Percentiles rank a stretch among this genome's conserved stretches.
Evolutionary conservation across 2,113 vertebrate species (phyloP).

Genomic region (Hippocampus zosterae): DNA sequence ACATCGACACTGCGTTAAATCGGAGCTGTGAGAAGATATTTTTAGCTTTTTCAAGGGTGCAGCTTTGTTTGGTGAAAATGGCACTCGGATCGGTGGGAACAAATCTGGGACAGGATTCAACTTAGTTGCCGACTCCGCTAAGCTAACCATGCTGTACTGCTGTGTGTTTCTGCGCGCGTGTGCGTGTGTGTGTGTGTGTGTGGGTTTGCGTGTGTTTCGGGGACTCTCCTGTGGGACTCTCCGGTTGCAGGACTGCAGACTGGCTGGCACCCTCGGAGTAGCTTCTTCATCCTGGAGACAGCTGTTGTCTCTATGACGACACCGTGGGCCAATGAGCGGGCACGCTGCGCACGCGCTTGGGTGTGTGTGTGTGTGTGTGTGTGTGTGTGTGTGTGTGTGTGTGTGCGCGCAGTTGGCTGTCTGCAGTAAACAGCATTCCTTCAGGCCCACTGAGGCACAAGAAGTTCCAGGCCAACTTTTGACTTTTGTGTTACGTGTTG

Average conservation of each 20-base stretch:
- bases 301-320: constrained; percentile 76
- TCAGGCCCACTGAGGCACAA: constrained; percentile 47
- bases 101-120: too few species aligned
- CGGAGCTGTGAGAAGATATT: too few species aligned
- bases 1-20: too few species aligned
- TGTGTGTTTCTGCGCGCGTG: not conserved
- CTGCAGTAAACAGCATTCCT: constrained; percentile 80
- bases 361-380: constrained; percentile 7
- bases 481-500: constrained; percentile 3
- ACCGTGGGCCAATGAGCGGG: constrained; percentile 60
- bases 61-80: too few species aligned
- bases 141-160: too few species aligned
- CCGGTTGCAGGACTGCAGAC: constrained; percentile 82
- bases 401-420: constrained; percentile 64
- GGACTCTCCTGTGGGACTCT: constrained; percentile 70
- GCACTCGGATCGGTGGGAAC: too few species aligned
- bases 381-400: constrained; percentile 4
- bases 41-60: too few species aligned
- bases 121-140: constrained; percentile 25
- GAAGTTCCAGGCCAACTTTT: constrained; percentile 18
- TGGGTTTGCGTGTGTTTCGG: constrained; percentile 58
- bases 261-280: constrained; percentile 85
- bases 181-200: constrained; percentile 18
- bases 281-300: constrained; percentile 79
- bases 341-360: not conserved